These are phyloP conservation scores for Pseudanteris insignis DNA, from an alignment of 2,888 invertebrate genomes.

Conservation along the genomic window DNA sequence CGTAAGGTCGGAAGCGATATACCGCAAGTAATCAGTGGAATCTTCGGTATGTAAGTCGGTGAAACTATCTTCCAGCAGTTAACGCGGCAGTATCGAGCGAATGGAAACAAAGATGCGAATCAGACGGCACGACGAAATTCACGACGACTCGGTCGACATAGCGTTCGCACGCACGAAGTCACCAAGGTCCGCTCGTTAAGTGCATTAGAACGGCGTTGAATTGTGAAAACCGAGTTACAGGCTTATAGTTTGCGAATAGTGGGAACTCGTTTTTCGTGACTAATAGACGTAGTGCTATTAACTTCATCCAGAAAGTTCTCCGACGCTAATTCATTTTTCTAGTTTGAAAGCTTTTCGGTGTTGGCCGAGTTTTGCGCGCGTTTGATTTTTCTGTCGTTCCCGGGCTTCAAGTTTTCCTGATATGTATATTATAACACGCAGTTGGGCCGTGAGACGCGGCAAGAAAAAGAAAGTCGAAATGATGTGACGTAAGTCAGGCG, in stretches of 20 bases:
- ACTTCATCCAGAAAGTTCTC: constrained; percentile 14
- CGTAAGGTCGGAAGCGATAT: no score
- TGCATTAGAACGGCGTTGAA: constrained; percentile 19
- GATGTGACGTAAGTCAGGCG: constrained; percentile 1
- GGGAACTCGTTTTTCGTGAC: constrained; percentile 30
- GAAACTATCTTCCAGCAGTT: not conserved
- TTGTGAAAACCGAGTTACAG: constrained; percentile 21
- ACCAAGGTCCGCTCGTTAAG: constrained; percentile 21
- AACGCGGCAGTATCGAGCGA: constrained; percentile 11
- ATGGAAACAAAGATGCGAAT: constrained; percentile 14
- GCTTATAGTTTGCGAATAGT: constrained; percentile 35
- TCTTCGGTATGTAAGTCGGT: not conserved
- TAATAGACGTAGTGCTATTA: constrained; percentile 34
- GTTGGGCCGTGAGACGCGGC: not conserved
- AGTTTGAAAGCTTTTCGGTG: constrained; percentile 36
- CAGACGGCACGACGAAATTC: constrained; percentile 17
- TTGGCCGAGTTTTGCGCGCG: constrained; percentile 7
- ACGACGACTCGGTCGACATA: constrained; percentile 20
- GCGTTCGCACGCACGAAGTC: constrained; percentile 19
- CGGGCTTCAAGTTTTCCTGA: constrained; percentile 2
- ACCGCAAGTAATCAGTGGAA: not conserved
- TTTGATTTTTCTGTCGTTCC: constrained; percentile 17
- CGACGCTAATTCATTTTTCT: constrained; percentile 30
- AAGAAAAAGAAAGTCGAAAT: not conserved
- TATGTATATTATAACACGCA: constrained; percentile 11